Base-by-base conservation (phyloP, 1,140 invertebrate species). In the Nasonia vitripennis region DNA sequence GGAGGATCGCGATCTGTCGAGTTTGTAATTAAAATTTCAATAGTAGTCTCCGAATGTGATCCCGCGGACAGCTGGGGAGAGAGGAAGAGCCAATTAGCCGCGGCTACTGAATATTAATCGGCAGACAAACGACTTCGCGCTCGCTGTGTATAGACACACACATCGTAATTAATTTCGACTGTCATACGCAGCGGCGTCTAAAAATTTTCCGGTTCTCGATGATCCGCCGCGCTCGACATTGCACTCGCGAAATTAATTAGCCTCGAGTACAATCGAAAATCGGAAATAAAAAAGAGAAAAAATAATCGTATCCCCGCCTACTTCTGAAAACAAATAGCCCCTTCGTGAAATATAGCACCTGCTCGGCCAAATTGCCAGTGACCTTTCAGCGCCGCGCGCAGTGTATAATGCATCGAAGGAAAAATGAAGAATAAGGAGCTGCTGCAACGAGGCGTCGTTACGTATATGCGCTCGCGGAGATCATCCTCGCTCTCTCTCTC, bases 21-120 rank as follows among this genome's bases (percentile, higher is more conserved):
- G 12, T 45, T 45, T 45, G 41, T 45, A 45, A 45, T 9, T 45
- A 45, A 45, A 45, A 45, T 45, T 45, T 45, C 41, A 45, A 45
- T 11, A 45, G 7, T 41, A 51, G 14, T 14, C 11, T 51, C 12
- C 48, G 12, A 14, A 51, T 51, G 10, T 51, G 10, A 51, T 51
- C 48, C 10, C 45, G 45, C 45, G 11, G 14, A 51, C 48, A 51
- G 48, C 48, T 51, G 48, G 45, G 10, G 12, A 70, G 67, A 81
- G 67, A 45, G 41, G 41, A 45, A 74, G 68, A 62, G 31, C 77
- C 83, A 84, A 84, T 84, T 79, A 84, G 77, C 77, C 31, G 45
- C 68, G 45, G 68, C 68, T 80, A 85, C 83, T 80, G 70, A 79
- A 85, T 85, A 75, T 81, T 75, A 74, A 81, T 79, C 55, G 34